These are phyloP conservation scores for Halcyon smyrnensis DNA, from an alignment of 2,797 vertebrate species.

Conservation along the genomic window DNA sequence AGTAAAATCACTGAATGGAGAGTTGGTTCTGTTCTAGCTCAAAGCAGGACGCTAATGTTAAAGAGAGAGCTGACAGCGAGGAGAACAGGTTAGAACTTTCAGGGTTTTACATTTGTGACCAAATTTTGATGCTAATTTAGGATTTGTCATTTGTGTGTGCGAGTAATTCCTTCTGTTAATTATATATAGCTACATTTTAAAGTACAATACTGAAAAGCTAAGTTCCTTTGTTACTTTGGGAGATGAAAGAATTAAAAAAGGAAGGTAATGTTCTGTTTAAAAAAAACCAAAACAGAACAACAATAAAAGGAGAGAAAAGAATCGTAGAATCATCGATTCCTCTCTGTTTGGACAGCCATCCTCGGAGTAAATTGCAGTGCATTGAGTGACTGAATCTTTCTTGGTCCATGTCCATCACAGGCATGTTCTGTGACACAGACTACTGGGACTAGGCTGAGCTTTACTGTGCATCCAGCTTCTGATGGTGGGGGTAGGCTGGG, in stretches of 20 bases:
- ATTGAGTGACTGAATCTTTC: neutral
- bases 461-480: neutral
- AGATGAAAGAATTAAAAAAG: neutral
- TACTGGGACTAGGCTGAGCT: neutral
- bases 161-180: neutral
- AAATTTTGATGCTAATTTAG: neutral
- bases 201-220: neutral
- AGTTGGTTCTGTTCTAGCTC: neutral
- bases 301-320: too few species aligned
- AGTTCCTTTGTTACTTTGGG: neutral
- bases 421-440: neutral
- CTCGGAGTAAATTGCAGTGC: neutral
- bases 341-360: neutral
- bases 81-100: neutral
- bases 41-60: neutral
- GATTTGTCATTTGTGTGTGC: neutral
- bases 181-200: neutral
- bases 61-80: neutral
- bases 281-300: rapidly evolving
- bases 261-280: neutral
- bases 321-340: too few species aligned
- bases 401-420: neutral
- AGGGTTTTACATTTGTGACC: neutral
- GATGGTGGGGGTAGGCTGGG: neutral
- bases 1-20: neutral